These are phyloP conservation scores for Muricea muricata DNA, from an alignment of 92 coral and sea anemone genomes.

Conservation along the genomic window DNA sequence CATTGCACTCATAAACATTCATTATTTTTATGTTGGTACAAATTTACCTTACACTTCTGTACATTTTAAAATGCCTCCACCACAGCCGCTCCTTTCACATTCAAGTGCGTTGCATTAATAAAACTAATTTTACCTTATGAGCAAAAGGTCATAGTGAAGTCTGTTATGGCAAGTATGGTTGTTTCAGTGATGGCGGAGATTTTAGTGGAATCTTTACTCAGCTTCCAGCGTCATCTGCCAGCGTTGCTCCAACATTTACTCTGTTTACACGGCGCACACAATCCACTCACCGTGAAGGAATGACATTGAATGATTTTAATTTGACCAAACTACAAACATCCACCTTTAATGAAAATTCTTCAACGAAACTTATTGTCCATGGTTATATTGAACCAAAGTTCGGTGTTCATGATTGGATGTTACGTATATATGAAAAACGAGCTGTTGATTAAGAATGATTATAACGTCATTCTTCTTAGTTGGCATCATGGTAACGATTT, in stretches of 20 bases:
- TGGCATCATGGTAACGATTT: conserved; percentile 74
- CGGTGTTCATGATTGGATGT: conserved; percentile 75
- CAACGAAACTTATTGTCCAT: conserved; percentile 74
- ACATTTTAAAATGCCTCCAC: too few relatives aligned
- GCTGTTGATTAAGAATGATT: conserved; percentile 65
- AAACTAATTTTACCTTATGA: too few relatives aligned
- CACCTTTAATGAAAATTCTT: conserved; percentile 59
- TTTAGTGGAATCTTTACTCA: conserved; percentile 70
- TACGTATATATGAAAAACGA: conserved; percentile 65
- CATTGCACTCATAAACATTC: too few relatives aligned
- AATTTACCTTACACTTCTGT: too few relatives aligned
- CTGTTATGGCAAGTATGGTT: conserved; percentile 83
- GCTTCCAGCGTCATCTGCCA: conserved; percentile 77
- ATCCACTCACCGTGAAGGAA: conserved; percentile 19
- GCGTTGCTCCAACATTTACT: conserved; percentile 65
- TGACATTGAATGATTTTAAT: conserved; percentile 48
- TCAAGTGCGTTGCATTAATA: too few relatives aligned
- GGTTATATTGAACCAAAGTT: conserved; percentile 70
- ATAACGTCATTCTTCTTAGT: conserved; percentile 84
- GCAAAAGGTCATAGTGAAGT: conserved; percentile 47
- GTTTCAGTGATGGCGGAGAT: conserved; percentile 80
- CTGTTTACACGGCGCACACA: conserved; percentile 68
- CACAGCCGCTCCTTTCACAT: too few relatives aligned
- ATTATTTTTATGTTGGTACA: too few relatives aligned
- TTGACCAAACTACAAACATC: conserved; percentile 26